Evolutionary conservation across 2,888 invertebrate genomes (phyloP), one percentile per base, ranked within the genome.

Genomic region (Dasypolia templi): DNA sequence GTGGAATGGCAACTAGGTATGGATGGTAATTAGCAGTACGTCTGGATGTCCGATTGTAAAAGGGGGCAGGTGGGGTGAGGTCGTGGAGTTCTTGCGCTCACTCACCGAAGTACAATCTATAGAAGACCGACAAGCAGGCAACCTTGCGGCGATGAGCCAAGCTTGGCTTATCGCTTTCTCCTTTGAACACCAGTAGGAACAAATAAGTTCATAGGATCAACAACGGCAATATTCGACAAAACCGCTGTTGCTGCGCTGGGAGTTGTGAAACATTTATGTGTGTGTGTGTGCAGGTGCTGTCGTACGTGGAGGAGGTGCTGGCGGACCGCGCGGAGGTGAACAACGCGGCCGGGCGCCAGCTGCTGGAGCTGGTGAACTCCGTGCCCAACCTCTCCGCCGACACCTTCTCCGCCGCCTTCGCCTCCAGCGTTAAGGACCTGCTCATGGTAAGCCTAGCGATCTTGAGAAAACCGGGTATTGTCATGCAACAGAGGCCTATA

Each of bases 401-500:
- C 90, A 98, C 99, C 91, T 99, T 99, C 94, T 98, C 99, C 55
- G 98, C 98, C 88, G 99, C 99, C 97, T 98, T 99, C 93, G 99
- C 99, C 92, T 98, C 99, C 87, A 99, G 99, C 91, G 98, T 99
- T 93, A 99, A 99, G 95, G 99, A 99, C 96, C 97, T 99, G 88
- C 97, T 99, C 89, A 99, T 99, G 99, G 99, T 95, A 56, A 63
- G 22, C n/a, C 42, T 29, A 26, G 5, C 17, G 0, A 22, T 19
- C 14, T 32, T 5, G 26, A 9, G 35, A 35, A 14, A 22, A 22
- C 22, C 17, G 9, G 32, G 6, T 35, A 17, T 12, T 7, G 35
- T 19, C 3, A 19, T 19, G n/a, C 35, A 11, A 26, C 35, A 65
- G 26, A n/a, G n/a, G 64, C 11, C 49, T 19, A 35, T 19, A 12